These are phyloP conservation scores for Salminus brasiliensis DNA, from an alignment of 2,113 vertebrate genomes.

Conservation along the genomic window DNA sequence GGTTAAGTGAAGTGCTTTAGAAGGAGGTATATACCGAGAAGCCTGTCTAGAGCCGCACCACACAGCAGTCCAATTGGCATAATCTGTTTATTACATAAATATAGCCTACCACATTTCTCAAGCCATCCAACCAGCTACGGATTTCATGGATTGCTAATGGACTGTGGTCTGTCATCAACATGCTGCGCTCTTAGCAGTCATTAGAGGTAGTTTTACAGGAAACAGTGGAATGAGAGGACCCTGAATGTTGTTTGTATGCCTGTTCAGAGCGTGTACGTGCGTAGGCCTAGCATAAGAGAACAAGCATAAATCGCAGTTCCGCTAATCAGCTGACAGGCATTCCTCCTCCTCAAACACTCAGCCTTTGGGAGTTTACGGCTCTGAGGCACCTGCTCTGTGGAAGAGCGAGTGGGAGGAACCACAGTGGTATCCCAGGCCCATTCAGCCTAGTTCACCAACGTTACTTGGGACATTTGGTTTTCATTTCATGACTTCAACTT, in stretches of 20 bases:
- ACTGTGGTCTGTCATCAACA: conserved; percentile 46
- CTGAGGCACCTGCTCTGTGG: conserved; percentile 71
- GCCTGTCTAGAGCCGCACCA: conserved; percentile 5
- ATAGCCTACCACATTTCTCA: conserved; percentile 38
- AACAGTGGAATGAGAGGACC: not conserved
- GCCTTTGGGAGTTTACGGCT: conserved; percentile 52
- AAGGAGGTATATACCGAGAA: not conserved
- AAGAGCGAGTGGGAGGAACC: conserved; percentile 45
- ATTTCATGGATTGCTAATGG: conserved; percentile 42
- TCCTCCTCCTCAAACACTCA: not conserved
- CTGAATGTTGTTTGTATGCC: not conserved
- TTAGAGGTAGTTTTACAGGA: conserved; percentile 27
- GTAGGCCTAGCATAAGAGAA: conserved; percentile 13
- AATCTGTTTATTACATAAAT: conserved; percentile 50
- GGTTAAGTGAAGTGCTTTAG: conserved; percentile 11
- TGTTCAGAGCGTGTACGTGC: conserved; percentile 8
- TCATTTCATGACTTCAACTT: conserved; percentile 77
- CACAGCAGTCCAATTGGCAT: conserved; percentile 39
- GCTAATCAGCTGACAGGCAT: not conserved
- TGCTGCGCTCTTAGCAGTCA: conserved; percentile 14
- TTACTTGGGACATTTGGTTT: conserved; percentile 76
- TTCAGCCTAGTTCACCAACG: conserved; percentile 54
- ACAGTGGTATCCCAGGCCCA: conserved; percentile 55
- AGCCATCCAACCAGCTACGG: conserved; percentile 37
- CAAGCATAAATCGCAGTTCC: not conserved